Conservation (phyloP, 2,113 vertebrate genomes). For the Rostratula benghalensis region DNA sequence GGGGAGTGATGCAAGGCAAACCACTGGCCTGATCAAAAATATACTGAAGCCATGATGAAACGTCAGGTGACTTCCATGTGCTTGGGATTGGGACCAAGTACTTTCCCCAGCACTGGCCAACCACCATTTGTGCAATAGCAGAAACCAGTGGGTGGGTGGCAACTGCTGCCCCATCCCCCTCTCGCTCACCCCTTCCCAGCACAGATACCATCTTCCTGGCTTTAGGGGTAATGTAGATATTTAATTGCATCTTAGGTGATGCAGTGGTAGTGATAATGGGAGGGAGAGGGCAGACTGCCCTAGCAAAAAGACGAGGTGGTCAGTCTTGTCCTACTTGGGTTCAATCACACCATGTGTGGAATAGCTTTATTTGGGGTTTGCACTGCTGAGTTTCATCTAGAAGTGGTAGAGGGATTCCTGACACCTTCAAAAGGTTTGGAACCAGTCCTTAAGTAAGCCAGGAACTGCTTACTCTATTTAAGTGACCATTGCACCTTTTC, state of each 20-base stretch:
- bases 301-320: neutral
- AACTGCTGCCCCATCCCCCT: neutral
- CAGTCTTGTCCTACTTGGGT: neutral
- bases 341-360: neutral
- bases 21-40: neutral
- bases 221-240: slow-evolving; percentile 26
- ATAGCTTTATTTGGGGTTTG: neutral
- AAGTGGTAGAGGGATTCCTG: neutral
- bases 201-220: slow-evolving; percentile 41
- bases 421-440: neutral
- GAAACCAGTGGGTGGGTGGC: neutral
- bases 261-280: neutral
- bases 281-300: neutral
- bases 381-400: neutral
- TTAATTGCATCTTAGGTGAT: neutral
- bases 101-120: slow-evolving; percentile 6
- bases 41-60: slow-evolving; percentile 24
- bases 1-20: slow-evolving; percentile 37
- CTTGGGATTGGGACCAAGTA: neutral
- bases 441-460: neutral
- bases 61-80: slow-evolving; percentile 53
- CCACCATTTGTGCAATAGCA: neutral
- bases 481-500: neutral
- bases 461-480: neutral
- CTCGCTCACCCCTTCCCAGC: neutral